These are phyloP conservation scores for Araneus ventricosus DNA, from an alignment of 1,140 invertebrate genomes.

Conservation along the genomic window DNA sequence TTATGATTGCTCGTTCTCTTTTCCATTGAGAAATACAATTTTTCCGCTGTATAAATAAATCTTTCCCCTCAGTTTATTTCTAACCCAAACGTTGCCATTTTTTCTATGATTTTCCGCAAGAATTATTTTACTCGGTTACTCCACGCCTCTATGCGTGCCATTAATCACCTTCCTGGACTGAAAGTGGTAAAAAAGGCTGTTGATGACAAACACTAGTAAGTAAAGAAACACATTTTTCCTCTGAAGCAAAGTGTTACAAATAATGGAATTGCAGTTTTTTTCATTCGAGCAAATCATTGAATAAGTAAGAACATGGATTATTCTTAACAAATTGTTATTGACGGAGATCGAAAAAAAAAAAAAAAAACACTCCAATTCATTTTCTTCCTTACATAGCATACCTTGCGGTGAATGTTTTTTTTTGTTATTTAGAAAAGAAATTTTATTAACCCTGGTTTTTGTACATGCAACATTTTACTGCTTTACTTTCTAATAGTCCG, in stretches of 20 bases:
- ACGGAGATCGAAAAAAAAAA: too few relatives aligned
- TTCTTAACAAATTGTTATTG: neutral
- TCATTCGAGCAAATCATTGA: neutral
- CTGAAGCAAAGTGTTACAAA: neutral
- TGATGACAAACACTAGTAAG: neutral
- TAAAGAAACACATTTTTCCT: neutral
- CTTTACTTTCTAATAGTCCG: too few relatives aligned
- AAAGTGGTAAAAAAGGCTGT: neutral
- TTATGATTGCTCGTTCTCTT: too few relatives aligned
- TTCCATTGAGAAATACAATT: neutral
- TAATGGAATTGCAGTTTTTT: neutral
- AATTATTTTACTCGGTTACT: neutral
- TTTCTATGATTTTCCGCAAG: neutral
- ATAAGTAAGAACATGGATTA: conserved; percentile 1
- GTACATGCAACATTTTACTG: too few relatives aligned
- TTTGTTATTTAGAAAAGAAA: too few relatives aligned
- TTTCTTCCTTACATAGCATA: too few relatives aligned
- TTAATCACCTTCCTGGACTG: neutral
- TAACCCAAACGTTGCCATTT: neutral
- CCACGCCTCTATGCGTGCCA: neutral
- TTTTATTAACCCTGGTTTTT: too few relatives aligned
- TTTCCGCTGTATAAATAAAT: neutral
- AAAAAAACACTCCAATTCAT: too few relatives aligned
- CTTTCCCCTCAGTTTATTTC: neutral
- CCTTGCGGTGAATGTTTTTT: too few relatives aligned